Percentiles rank a stretch among this genome's conserved stretches.
phyloP scores from a whole-genome alignment of 1,140 invertebrate species.

The Pogonognathellus flavescens region DNA sequence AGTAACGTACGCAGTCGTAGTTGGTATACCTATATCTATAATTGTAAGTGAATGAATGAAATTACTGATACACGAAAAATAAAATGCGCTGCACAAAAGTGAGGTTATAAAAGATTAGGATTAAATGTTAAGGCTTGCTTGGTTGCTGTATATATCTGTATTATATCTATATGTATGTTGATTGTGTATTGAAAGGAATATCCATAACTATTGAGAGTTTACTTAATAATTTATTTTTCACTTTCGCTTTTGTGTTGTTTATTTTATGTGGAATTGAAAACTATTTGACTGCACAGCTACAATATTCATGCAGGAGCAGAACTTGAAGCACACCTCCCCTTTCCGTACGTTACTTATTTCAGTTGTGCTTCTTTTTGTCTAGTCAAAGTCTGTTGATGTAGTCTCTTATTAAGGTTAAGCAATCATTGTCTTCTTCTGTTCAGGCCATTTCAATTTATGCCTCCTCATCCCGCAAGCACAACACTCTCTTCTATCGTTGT shows the following conservation, averaged over 20 bases:
- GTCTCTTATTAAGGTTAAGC: not conserved
- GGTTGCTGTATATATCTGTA: too few relatives aligned
- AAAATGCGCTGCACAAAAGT: too few relatives aligned
- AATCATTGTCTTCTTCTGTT: not conserved
- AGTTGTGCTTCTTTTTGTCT: not conserved
- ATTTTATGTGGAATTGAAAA: not conserved
- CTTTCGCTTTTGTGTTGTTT: constrained; percentile 22
- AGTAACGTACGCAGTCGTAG: too few relatives aligned
- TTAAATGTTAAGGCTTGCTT: too few relatives aligned
- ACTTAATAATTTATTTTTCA: constrained; percentile 24
- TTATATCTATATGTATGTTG: too few relatives aligned
- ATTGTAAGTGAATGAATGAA: too few relatives aligned
- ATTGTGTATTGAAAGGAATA: too few relatives aligned
- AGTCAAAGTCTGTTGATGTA: not conserved
- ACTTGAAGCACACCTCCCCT: constrained; percentile 7
- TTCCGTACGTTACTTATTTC: not conserved
- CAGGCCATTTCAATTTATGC: constrained; percentile 29
- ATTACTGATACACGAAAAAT: too few relatives aligned
- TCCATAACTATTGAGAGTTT: too few relatives aligned
- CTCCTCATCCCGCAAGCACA: constrained; percentile 20
- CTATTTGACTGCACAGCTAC: not conserved
- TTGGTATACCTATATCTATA: too few relatives aligned
- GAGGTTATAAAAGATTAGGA: too few relatives aligned
- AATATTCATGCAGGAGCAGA: not conserved
- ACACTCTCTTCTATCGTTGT: not conserved